Conservation (phyloP, 2,113 vertebrate species). For the Carlito syrichta region DNA sequence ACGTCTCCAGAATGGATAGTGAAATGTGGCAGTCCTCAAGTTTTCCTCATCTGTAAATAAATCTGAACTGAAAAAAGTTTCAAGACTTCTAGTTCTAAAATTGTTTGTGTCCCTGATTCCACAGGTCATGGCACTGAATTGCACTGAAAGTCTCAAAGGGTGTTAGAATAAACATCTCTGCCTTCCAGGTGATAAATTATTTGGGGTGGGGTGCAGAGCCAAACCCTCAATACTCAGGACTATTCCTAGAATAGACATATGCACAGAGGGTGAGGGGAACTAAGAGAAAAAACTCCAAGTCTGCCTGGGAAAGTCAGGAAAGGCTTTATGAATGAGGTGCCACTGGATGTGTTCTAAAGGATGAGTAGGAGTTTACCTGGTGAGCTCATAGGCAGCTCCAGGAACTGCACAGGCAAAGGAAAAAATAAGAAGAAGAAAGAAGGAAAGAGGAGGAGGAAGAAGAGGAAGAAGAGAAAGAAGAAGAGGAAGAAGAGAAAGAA, state of each 20-base stretch:
- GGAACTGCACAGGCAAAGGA: background rate
- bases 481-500: too few species aligned
- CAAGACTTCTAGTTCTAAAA: background rate
- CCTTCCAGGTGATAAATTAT: background rate
- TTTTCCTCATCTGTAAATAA: constrained; percentile 33
- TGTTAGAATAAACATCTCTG: background rate
- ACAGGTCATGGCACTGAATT: background rate
- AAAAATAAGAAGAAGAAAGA: background rate
- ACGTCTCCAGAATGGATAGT: background rate
- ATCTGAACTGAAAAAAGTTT: background rate
- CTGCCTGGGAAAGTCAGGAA: background rate
- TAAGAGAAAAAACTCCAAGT: background rate
- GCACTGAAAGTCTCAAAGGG: background rate
- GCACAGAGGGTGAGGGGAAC: background rate
- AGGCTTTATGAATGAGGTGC: background rate
- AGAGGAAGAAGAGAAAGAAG: too few species aligned
- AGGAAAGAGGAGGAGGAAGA: too few species aligned
- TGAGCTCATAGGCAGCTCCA: background rate
- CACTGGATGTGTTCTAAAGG: background rate
- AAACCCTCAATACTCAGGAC: background rate
- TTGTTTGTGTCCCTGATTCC: background rate
- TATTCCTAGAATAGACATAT: background rate
- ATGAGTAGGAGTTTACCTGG: background rate
- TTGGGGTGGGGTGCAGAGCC: background rate
- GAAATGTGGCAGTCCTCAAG: background rate